Percentiles rank a stretch among this genome's conserved stretches.
phyloP scores from a whole-genome alignment of 2,888 invertebrate genomes.

The Chloroclystis v-ata region DNA sequence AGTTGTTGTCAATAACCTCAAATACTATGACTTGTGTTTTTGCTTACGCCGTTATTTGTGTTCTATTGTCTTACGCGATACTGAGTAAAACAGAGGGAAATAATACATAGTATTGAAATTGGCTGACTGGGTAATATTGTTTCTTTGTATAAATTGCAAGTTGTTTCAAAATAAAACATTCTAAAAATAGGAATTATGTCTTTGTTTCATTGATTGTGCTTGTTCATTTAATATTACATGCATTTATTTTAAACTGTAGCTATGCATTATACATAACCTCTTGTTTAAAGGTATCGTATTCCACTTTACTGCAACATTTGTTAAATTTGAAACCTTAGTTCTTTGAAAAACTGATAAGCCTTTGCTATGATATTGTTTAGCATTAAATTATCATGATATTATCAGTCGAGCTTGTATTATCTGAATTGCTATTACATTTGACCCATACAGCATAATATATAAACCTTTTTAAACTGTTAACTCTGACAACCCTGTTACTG shows the following conservation, averaged over 20 bases:
- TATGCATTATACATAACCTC: too few relatives aligned
- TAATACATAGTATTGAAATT: neutral
- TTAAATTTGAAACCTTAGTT: neutral
- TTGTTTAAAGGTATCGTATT: too few relatives aligned
- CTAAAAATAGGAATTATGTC: slow-evolving; percentile 55
- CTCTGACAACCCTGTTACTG: too few relatives aligned
- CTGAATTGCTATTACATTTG: too few relatives aligned
- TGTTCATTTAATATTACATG: neutral
- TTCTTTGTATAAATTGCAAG: slow-evolving; percentile 72
- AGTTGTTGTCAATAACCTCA: slow-evolving; percentile 48
- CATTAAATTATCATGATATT: too few relatives aligned
- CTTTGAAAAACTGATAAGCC: neutral
- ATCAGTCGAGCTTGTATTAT: too few relatives aligned
- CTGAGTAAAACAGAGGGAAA: slow-evolving; percentile 12
- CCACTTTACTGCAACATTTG: neutral
- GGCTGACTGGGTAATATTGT: slow-evolving; percentile 5
- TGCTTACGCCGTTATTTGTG: slow-evolving; percentile 31
- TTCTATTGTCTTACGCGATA: slow-evolving; percentile 21
- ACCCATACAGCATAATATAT: too few relatives aligned
- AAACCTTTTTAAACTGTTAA: too few relatives aligned
- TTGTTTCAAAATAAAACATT: slow-evolving; percentile 46
- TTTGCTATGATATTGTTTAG: neutral
- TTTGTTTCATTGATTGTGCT: slow-evolving; percentile 35
- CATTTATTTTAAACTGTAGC: too few relatives aligned
- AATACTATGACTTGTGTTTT: slow-evolving; percentile 35